Conservation (phyloP, 1,140 invertebrate genomes). For the Drosophila pandora region DNA sequence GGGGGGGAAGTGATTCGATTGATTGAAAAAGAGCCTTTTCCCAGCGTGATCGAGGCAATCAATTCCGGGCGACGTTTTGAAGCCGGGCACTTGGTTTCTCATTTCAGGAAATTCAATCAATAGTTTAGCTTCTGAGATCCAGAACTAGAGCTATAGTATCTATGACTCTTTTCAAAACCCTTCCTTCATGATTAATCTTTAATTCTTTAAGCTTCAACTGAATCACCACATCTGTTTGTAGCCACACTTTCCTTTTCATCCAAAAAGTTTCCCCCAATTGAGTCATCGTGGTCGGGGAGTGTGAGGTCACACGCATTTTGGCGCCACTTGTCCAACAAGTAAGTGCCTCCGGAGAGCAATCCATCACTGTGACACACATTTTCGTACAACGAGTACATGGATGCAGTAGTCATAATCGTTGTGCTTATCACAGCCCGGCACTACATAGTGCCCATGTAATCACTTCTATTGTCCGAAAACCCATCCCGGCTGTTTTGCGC, state of each 20-base stretch:
- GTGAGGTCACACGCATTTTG: constrained; percentile 35
- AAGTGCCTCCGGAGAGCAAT: constrained; percentile 6
- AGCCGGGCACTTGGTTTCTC: constrained; percentile 6
- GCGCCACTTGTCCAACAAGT: constrained; percentile 47
- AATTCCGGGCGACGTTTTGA: constrained; percentile 13
- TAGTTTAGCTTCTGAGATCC: not conserved
- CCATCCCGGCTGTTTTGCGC: constrained; percentile 24
- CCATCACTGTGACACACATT: constrained; percentile 46
- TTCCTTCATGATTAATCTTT: not conserved
- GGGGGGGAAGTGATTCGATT: constrained; percentile 17
- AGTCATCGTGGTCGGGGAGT: constrained; percentile 25
- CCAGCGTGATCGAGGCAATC: constrained; percentile 17
- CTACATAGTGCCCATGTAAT: constrained; percentile 6
- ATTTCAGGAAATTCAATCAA: constrained; percentile 10
- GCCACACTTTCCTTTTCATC: not conserved
- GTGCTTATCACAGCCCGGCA: constrained; percentile 74
- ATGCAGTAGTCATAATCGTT: constrained; percentile 3
- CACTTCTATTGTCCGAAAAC: constrained; percentile 33
- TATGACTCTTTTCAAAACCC: too few species aligned
- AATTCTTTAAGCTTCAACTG: not conserved
- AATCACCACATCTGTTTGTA: not conserved
- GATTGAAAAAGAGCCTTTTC: constrained; percentile 32
- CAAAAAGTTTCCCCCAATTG: constrained; percentile 14
- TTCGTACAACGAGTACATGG: not conserved
- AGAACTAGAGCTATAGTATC: too few species aligned